Evolutionary conservation across 2,888 invertebrate genomes (phyloP).

Genomic region (Plemyria rubiginata): DNA sequence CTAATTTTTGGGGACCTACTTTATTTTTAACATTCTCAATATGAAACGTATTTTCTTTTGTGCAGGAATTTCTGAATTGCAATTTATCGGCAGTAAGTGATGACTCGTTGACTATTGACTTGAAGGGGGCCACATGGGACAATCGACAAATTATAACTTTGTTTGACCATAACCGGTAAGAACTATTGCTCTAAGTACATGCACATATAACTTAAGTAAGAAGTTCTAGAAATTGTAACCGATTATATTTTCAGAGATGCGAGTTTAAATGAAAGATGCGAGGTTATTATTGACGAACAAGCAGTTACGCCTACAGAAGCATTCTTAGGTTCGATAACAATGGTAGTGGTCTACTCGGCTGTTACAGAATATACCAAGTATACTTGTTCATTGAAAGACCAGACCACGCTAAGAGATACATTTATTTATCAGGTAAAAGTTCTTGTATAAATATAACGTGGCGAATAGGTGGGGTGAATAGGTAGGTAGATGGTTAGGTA

Average conservation of each 20-base stretch:
- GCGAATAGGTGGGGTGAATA: too few species aligned
- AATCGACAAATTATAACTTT: conserved; percentile 72
- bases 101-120: conserved; percentile 63
- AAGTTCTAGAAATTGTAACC: neutral
- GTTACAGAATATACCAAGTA: conserved; percentile 82
- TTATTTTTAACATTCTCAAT: too few species aligned
- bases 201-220: neutral
- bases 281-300: conserved; percentile 62
- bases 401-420: conserved; percentile 79
- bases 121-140: conserved; percentile 74
- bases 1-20: too few species aligned
- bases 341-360: conserved; percentile 79
- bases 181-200: neutral
- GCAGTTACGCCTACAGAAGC: conserved; percentile 47
- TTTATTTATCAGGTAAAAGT: conserved; percentile 77
- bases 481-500: too few species aligned
- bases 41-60: conserved; percentile 14
- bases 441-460: neutral
- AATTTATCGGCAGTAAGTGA: conserved; percentile 63
- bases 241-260: conserved; percentile 52
- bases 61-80: conserved; percentile 65
- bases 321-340: conserved; percentile 55
- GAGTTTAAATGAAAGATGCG: conserved; percentile 63
- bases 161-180: conserved; percentile 67
- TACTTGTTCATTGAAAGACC: conserved; percentile 65